phyloP scores from a whole-genome alignment of 2,888 invertebrate species.

The Lissonota sp. region DNA sequence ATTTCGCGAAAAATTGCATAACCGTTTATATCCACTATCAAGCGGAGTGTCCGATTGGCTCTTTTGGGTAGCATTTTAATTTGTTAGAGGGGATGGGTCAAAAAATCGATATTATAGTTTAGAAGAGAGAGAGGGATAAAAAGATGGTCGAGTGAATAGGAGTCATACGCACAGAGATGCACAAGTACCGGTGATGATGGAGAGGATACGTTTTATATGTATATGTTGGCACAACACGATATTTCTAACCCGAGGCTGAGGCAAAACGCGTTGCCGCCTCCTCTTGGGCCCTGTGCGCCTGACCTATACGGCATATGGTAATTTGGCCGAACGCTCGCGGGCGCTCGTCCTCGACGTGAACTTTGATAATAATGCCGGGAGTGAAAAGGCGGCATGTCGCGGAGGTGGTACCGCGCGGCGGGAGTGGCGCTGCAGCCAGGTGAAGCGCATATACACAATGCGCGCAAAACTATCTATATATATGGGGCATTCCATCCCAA shows the following conservation, averaged over 20 bases:
- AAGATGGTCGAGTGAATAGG: slow-evolving; percentile 24
- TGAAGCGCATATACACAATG: slow-evolving; percentile 61
- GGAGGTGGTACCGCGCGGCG: slow-evolving; percentile 77
- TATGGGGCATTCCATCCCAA: too few relatives aligned
- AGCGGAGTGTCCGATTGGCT: too few relatives aligned
- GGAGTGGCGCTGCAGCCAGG: slow-evolving; percentile 78
- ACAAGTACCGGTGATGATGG: slow-evolving; percentile 12
- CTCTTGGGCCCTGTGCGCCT: slow-evolving; percentile 55
- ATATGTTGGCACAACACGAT: slow-evolving; percentile 18
- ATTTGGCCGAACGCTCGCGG: slow-evolving; percentile 63
- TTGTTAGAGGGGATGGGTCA: too few relatives aligned
- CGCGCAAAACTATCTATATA: slow-evolving; percentile 12
- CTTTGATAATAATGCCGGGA: slow-evolving; percentile 81
- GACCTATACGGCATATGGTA: slow-evolving; percentile 68
- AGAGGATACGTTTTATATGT: slow-evolving; percentile 19
- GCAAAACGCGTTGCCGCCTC: slow-evolving; percentile 57
- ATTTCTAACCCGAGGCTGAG: slow-evolving; percentile 58
- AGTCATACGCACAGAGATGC: slow-evolving; percentile 42
- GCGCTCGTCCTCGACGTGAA: slow-evolving; percentile 79
- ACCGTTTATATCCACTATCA: too few relatives aligned
- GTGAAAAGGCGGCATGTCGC: slow-evolving; percentile 80
- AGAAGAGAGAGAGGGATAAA: not conserved
- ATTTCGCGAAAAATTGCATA: too few relatives aligned
- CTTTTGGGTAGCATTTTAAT: too few relatives aligned
- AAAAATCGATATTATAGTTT: not conserved